Base-by-base conservation (phyloP, 2,888 invertebrate genomes). In the Craniophora ligustri region DNA sequence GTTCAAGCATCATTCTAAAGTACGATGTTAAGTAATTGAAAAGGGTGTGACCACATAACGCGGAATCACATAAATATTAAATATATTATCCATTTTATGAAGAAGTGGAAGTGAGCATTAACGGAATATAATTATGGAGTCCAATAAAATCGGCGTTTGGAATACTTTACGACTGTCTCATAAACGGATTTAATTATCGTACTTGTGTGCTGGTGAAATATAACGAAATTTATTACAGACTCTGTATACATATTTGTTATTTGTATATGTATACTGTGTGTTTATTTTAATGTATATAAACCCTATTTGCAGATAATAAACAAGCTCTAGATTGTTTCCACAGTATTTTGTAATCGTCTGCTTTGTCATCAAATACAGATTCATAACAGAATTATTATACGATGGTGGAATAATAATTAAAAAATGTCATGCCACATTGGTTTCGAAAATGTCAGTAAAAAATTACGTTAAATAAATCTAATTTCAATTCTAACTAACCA, bases 121-220 rank as follows among this genome's bases (percentile, higher is more conserved):
- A 57, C 61, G 42, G 46, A 67, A 66, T 74, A 71, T 74, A 62
- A 71, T 74, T 74, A 71, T 71, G 72, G 46, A 51, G 41, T 18
- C 44, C 46, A 71, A 67, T 71, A 71, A 71, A 74, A 71, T 71
- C 28, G 47, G 42, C 56, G 16, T 60, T 71, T 48, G 50, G 72
- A 46, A 28, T 50, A 67, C 31, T 74, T 71, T 59, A 71, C 59
- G 72, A 71, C 72, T 34, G 51, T 40, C 72, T 71, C 72, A 62
- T 71, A 67, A 71, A 71, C 63, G 55, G 40, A 75, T 71, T 71
- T 71, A 71, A 71, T 74, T 71, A 74, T 59, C 47, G 32, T 57
- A 56, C 57, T 62, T 62, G 62, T 55, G 59, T 57, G 61, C 57
- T 50, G 50, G 40, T 35, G 48, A 41, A 55, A 44, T 71, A 55